phyloP scores from a whole-genome alignment of 2,888 invertebrate species.

The Patella depressa region DNA sequence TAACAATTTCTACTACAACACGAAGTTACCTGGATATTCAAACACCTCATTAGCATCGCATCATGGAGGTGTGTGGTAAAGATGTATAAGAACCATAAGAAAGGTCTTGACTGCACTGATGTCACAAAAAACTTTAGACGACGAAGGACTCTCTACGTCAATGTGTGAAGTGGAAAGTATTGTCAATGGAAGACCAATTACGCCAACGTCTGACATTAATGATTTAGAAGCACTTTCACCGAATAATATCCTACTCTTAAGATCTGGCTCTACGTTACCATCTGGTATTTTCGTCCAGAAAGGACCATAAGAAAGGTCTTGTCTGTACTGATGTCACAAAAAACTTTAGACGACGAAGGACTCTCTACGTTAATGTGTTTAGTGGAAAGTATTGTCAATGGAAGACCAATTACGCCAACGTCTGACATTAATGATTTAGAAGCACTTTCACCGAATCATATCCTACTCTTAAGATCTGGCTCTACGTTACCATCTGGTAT shows the following conservation, averaged over 20 bases:
- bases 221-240: constrained; percentile 31
- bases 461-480: constrained; percentile 20
- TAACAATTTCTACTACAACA: constrained; percentile 14
- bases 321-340: background rate
- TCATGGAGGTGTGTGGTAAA: constrained; percentile 36
- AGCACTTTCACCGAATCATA: constrained; percentile 31
- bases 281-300: constrained; percentile 31
- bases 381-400: constrained; percentile 32
- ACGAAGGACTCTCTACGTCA: constrained; percentile 4
- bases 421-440: constrained; percentile 25
- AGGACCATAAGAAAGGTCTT: constrained; percentile 16
- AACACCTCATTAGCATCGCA: constrained; percentile 39
- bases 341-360: constrained; percentile 1
- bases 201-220: constrained; percentile 19
- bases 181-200: constrained; percentile 30
- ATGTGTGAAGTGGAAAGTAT: constrained; percentile 20
- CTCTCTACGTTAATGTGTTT: too few relatives aligned
- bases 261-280: constrained; percentile 13
- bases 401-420: constrained; percentile 24
- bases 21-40: constrained; percentile 28
- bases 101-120: background rate
- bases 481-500: constrained; percentile 28
- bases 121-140: background rate
- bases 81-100: constrained; percentile 13
- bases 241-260: constrained; percentile 27